Evolutionary conservation across 2,113 vertebrate genomes (phyloP), one percentile per base, ranked within the genome.

Genomic region (Crotalus tigris): DNA sequence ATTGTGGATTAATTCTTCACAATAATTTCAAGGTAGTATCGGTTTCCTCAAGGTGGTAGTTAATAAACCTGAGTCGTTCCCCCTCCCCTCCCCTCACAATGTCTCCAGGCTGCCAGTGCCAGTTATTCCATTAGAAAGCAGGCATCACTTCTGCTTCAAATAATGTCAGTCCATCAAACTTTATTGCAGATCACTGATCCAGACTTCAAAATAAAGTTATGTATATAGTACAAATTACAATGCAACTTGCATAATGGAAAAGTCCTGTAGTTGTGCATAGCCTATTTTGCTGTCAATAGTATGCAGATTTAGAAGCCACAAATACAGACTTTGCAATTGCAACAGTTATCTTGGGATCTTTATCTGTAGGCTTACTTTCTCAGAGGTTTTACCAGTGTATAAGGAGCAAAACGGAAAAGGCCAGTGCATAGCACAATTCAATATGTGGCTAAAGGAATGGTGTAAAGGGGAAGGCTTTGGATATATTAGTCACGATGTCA

Each of bases 1-100:
- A 88, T 95, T 95, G 91, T 96, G 57, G 59, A 88, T 87, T 92
- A 95, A 46, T 88, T 96, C 95, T 51, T 89, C 89, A 4, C 81
- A 58, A 0, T 86, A 15, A 8, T 87, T 92, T 93, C 91, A 87
- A 92, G 75, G 44, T 85, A 87, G 93, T 94, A 93, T 55, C 54
- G 88, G 89, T 94, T 61, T 93, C n/a, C 93, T 89, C 85, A 58
- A 3, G 4, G 85, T 54, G 39, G 49, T 75, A 33, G 89, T 96
- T 95, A 93, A 96, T 95, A 94, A 95, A 0, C 6, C 57, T 88
- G 91, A 94, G 33, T 81, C 75, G 9, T 39, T 5, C 12, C 69
- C 69, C n/a, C 5, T 17, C 57, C 57, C 57, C 57, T 5, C n/a
- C n/a, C n/a, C 64, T 29, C 29, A 29, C 93, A n/a, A 58, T 93